Evolutionary conservation across 2,888 invertebrate species (phyloP), one percentile per base, ranked within the genome.

Genomic region (Tortrix viridana): DNA sequence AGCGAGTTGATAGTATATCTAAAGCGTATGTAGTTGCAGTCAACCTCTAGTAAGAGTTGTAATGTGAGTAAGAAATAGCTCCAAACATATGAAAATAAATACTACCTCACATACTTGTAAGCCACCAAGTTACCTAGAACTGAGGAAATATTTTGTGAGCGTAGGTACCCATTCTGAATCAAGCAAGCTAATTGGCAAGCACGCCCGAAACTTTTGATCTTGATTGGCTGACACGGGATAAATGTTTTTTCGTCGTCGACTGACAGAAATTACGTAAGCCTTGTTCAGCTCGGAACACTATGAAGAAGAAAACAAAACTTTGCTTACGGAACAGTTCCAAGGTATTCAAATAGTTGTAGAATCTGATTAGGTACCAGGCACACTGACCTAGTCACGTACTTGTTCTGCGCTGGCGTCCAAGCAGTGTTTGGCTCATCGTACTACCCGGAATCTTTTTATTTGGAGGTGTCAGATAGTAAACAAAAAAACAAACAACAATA

Each of bases 301-400:
- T 44, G 2, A 20, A 32, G 5, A 37, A 50, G 37, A 4, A 50
- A 50, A 50, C 50, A 14, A 50, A 50, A 50, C 50, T 50, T 37
- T 20, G n/a, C 20, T 41, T 19, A 19, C 37, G 7, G 18, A 48
- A 19, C 50, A 14, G 50, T 38, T 50, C 37, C n/a, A 19, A 37
- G 37, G 50, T 37, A 38, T 37, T 16, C 16, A 16, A 49, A 49
- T 49, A 16, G 18, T 18, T 32, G 23, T 18, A 32, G 18, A n/a
- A 32, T 32, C 32, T 49, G 32, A 49, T 49, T 32, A 18, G 37
- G 14, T 6, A 18, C 19, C 14, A 19, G 14, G 50, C 19, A 50
- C 50, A 37, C 32, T 50, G 50, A 32, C 18, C 50, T 3, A 50
- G 50, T 50, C 37, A 38, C 50, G 49, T 49, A 32, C 19, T 32